phyloP scores from a whole-genome alignment of 2,113 vertebrate species.

The Pandion haliaetus region DNA sequence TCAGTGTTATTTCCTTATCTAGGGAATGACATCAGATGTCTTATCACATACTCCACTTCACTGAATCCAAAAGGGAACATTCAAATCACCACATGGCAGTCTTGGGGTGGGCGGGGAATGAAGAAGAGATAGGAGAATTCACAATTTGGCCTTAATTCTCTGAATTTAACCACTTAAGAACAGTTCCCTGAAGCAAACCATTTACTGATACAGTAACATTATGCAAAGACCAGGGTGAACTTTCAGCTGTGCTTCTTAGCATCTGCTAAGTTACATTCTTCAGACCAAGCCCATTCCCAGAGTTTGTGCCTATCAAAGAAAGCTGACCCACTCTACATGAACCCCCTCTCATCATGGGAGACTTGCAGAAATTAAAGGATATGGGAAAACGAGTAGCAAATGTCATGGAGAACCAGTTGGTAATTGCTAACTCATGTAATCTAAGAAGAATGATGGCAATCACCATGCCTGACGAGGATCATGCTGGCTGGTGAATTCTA shows the following conservation, averaged over 20 bases:
- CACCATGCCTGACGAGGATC: neutral
- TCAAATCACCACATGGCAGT: too few species aligned
- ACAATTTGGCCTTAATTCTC: neutral
- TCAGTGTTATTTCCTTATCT: neutral
- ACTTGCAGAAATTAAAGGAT: neutral
- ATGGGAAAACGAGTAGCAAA: neutral
- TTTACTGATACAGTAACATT: neutral
- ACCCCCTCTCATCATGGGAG: neutral
- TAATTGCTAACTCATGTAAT: neutral
- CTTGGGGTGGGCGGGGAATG: accelerated
- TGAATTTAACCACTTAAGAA: neutral
- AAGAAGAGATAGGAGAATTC: neutral
- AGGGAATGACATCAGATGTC: neutral
- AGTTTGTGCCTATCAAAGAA: neutral
- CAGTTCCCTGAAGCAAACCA: neutral
- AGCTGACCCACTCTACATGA: neutral
- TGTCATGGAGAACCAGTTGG: neutral
- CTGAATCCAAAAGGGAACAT: neutral
- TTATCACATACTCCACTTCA: neutral
- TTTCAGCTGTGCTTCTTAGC: neutral
- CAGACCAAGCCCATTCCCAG: neutral
- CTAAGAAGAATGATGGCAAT: neutral
- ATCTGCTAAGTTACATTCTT: neutral
- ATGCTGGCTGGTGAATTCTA: neutral
- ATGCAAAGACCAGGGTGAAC: neutral